These are phyloP conservation scores for Lithobates pipiens DNA, from an alignment of 2,797 vertebrate species.

Conservation along the genomic window DNA sequence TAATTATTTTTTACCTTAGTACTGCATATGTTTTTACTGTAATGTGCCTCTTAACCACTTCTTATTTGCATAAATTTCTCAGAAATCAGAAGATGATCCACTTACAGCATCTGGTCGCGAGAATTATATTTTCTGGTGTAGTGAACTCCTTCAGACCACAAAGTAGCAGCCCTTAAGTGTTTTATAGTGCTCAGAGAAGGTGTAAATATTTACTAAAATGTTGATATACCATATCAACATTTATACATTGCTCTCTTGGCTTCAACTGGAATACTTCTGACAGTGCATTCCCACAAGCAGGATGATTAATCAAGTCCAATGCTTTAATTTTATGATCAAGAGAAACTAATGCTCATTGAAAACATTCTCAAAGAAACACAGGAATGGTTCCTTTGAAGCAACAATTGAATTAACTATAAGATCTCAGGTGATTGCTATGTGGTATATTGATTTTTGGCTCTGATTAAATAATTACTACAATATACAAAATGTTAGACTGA, in stretches of 20 bases:
- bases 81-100: constrained; percentile 34
- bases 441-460: constrained; percentile 28
- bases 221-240: constrained; percentile 38
- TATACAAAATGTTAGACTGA: too few relatives aligned
- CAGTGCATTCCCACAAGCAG: neutral
- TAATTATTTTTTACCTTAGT: constrained; percentile 3
- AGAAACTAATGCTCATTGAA: constrained; percentile 28
- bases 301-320: constrained; percentile 18
- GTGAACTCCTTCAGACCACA: constrained; percentile 4
- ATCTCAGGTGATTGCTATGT: constrained; percentile 11
- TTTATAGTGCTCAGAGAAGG: constrained; percentile 13
- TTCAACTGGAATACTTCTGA: constrained; percentile 15
- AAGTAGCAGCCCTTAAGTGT: constrained; percentile 10
- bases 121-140: constrained; percentile 8
- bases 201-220: constrained; percentile 41
- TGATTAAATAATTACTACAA: neutral
- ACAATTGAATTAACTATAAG: constrained; percentile 1
- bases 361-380: constrained; percentile 34
- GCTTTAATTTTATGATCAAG: constrained; percentile 39
- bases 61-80: constrained; percentile 12
- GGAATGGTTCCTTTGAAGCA: constrained; percentile 3
- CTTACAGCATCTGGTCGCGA: neutral
- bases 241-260: constrained; percentile 24
- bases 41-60: constrained; percentile 9
- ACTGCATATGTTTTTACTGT: neutral